Percentiles rank a stretch among this genome's conserved stretches.
Conservation (phyloP, 2,113 vertebrate species). For the Canis aureus region DNA sequence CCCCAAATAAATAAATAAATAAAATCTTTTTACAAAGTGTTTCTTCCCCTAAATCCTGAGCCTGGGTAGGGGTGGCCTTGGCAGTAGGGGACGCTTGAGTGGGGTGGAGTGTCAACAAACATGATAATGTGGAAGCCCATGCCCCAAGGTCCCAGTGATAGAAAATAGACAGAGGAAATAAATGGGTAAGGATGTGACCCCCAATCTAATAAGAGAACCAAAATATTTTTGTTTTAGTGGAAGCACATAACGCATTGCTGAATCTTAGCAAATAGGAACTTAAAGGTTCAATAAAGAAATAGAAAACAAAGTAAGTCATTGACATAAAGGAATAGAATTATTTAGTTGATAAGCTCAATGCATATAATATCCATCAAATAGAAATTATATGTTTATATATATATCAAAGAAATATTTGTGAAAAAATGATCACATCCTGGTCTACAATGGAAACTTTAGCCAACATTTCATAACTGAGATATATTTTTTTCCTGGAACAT, state of each 20-base stretch:
- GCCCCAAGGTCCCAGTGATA: background rate
- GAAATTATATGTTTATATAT: background rate
- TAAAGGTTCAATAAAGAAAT: slow-evolving; percentile 22
- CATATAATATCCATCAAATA: background rate
- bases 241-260: background rate
- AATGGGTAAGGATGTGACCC: background rate
- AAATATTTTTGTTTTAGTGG: background rate
- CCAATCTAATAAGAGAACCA: background rate
- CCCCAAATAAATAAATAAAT: background rate
- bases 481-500: background rate
- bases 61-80: background rate
- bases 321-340: background rate
- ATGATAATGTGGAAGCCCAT: background rate
- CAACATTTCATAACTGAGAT: background rate
- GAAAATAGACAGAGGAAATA: background rate
- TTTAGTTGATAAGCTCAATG: background rate
- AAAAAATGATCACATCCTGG: background rate
- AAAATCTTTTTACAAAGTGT: too few relatives aligned
- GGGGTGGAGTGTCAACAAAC: background rate
- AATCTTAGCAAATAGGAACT: background rate
- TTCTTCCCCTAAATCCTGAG: background rate
- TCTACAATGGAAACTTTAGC: slow-evolving; percentile 10
- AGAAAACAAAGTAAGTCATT: background rate
- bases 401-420: background rate
- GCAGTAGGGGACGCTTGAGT: background rate